These are phyloP conservation scores for Triplophysa bombifrons DNA, from an alignment of 2,797 vertebrate species.

Conservation along the genomic window DNA sequence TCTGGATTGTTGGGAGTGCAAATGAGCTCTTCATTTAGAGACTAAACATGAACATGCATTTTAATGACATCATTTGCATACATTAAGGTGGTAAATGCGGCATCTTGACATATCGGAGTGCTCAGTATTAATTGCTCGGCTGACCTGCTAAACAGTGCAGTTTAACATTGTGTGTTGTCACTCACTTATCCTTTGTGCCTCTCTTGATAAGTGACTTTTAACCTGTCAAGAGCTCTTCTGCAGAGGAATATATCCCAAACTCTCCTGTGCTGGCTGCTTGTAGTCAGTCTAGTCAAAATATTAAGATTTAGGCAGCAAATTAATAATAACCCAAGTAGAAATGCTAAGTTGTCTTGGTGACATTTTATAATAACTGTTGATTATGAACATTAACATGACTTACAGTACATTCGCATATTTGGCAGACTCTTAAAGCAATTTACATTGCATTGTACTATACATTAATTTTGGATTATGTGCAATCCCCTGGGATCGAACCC, in stretches of 20 bases:
- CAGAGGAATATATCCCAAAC: neutral
- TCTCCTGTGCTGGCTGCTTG: conserved; percentile 9
- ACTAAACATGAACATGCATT: conserved; percentile 78
- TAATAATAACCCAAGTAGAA: neutral
- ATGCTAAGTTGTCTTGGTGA: neutral
- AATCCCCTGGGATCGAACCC: no score
- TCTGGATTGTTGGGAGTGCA: conserved; percentile 71
- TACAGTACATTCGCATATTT: no score
- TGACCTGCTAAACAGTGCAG: conserved; percentile 55
- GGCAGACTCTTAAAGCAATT: no score
- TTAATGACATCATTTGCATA: conserved; percentile 79
- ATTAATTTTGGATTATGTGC: no score
- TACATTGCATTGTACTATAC: no score
- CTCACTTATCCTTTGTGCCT: conserved; percentile 51
- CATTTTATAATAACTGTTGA: no score
- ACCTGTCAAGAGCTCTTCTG: conserved; percentile 28
- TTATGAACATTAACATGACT: no score
- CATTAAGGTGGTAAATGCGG: conserved; percentile 75
- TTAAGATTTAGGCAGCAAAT: neutral
- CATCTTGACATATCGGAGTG: conserved; percentile 64
- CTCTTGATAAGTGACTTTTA: conserved; percentile 46
- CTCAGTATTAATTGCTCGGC: conserved; percentile 55
- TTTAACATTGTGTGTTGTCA: conserved; percentile 52
- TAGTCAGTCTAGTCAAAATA: neutral
- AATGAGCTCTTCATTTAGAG: conserved; percentile 79